phyloP scores from a whole-genome alignment of 2,888 invertebrate genomes.

The Belgica antarctica region DNA sequence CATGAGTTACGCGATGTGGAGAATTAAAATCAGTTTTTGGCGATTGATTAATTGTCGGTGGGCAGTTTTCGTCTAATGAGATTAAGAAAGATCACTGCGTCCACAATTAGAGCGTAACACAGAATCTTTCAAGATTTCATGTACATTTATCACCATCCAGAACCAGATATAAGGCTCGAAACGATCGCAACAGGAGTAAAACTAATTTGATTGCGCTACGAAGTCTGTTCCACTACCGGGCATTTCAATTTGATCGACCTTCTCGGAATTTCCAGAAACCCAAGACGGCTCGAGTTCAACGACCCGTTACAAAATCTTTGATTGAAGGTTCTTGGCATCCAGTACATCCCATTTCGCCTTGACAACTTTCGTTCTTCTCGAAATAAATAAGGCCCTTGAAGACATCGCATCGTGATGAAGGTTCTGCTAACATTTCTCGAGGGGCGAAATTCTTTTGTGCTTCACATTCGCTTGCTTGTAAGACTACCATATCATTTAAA shows the following conservation, averaged over 20 bases:
- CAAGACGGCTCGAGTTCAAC: not conserved
- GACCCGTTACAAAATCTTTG: not conserved
- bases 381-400: not conserved
- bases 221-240: slow-evolving; percentile 9
- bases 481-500: slow-evolving; percentile 25
- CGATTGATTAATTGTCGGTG: slow-evolving; percentile 19
- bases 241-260: not conserved
- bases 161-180: not conserved
- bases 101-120: slow-evolving; percentile 37
- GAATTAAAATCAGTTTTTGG: not conserved
- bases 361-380: not conserved
- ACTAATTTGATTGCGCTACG: slow-evolving; percentile 25
- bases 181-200: not conserved
- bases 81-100: slow-evolving; percentile 1
- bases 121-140: slow-evolving; percentile 34
- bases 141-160: slow-evolving; percentile 36
- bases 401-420: not conserved
- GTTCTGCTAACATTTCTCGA: not conserved
- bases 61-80: not conserved
- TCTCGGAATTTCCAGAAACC: slow-evolving; percentile 11
- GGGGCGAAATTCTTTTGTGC: not conserved
- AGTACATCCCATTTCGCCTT: not conserved
- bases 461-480: slow-evolving; percentile 12
- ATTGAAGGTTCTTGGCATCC: not conserved
- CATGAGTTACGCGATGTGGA: not conserved